A percentile compares a stretch with the other conserved stretches of the same genome.
Conservation (phyloP, 2,113 vertebrate species). For the Onychorhynchus coronatus region DNA sequence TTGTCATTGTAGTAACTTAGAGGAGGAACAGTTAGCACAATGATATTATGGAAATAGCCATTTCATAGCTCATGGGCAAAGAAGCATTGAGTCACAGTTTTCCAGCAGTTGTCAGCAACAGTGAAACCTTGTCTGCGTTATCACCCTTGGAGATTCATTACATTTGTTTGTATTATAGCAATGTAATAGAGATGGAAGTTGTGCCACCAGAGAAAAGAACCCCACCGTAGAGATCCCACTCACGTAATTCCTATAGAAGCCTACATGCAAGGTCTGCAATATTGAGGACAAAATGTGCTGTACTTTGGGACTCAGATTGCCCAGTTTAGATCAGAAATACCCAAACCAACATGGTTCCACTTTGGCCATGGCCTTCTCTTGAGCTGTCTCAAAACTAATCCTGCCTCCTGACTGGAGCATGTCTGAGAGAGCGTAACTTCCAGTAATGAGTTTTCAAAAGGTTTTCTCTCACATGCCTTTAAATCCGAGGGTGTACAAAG, state of each 20-base stretch:
- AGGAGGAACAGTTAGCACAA: slow-evolving; percentile 10
- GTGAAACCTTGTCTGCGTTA: background rate
- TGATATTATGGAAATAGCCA: slow-evolving; percentile 35
- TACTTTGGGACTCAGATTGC: background rate
- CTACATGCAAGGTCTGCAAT: background rate
- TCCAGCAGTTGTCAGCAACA: background rate
- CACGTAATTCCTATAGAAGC: background rate
- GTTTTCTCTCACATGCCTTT: background rate
- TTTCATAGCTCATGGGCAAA: slow-evolving; percentile 34
- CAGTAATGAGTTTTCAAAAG: background rate
- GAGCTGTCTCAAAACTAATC: background rate
- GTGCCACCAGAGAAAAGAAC: background rate
- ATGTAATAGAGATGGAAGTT: background rate
- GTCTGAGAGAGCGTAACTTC: accelerated
- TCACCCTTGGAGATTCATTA: background rate
- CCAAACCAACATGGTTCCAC: background rate
- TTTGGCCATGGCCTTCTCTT: background rate
- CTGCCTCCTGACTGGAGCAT: background rate
- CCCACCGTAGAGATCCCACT: background rate
- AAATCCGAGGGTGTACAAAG: background rate
- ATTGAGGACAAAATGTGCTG: accelerated
- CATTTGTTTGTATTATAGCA: background rate
- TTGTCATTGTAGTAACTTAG: slow-evolving; percentile 35
- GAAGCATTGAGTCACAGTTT: background rate
- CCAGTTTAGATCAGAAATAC: background rate